phyloP scores from a whole-genome alignment of 1,140 invertebrate genomes.

The Drosophila hydei region DNA sequence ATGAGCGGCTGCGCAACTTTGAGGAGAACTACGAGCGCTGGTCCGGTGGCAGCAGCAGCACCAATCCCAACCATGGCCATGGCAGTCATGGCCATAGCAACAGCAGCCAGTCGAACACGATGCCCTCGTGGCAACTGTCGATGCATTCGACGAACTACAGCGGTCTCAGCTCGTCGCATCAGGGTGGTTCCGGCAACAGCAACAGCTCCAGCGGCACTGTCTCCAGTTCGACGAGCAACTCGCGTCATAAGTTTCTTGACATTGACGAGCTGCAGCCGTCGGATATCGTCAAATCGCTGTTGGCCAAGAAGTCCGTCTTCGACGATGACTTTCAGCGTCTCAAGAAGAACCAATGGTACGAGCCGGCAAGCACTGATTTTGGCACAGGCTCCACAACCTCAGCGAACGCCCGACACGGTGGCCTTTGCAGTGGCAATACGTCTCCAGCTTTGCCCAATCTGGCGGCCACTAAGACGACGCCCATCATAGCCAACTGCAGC shows the following conservation, averaged over 20 bases:
- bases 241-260: constrained; percentile 87
- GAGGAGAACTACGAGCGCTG: constrained; percentile 97
- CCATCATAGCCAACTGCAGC: constrained; percentile 67
- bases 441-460: constrained; percentile 81
- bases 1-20: constrained; percentile 93
- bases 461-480: constrained; percentile 71
- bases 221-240: constrained; percentile 84
- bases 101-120: constrained; percentile 45
- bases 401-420: constrained; percentile 33
- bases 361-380: constrained; percentile 85
- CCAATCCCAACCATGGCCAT: constrained; percentile 39
- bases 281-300: constrained; percentile 95
- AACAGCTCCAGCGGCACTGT: constrained; percentile 71
- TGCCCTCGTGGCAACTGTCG: constrained; percentile 67
- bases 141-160: constrained; percentile 62
- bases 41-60: constrained; percentile 88
- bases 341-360: constrained; percentile 95
- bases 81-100: constrained; percentile 18
- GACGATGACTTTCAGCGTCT: constrained; percentile 97
- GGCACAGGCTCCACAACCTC: constrained; percentile 34
- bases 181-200: constrained; percentile 61
- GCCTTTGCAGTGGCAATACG: constrained; percentile 65
- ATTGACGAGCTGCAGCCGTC: constrained; percentile 94
- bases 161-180: constrained; percentile 48
- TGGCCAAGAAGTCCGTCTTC: constrained; percentile 96